A percentile compares a stretch with the other conserved stretches of the same genome.
phyloP scores from a whole-genome alignment of 2,113 vertebrate genomes.

The Lepisosteus oculatus region DNA sequence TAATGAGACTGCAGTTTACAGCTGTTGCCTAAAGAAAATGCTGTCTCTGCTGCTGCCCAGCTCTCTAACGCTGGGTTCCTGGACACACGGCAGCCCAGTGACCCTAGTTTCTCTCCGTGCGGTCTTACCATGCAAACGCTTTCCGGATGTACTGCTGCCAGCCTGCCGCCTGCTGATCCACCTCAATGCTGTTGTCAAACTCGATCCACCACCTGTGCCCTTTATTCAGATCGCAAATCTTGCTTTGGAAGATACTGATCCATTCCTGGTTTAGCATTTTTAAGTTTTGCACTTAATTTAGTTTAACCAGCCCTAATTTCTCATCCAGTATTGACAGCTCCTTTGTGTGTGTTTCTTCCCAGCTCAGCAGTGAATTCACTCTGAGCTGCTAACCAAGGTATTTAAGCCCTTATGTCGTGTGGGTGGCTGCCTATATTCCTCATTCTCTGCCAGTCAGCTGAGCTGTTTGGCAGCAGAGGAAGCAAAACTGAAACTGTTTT shows the following conservation, averaged over 20 bases:
- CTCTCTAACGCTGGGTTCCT: background rate
- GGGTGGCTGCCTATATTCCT: too few relatives aligned
- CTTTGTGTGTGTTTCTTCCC: too few relatives aligned
- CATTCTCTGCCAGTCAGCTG: too few relatives aligned
- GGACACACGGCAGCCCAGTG: background rate
- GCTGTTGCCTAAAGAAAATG: background rate
- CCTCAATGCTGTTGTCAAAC: slow-evolving; percentile 38
- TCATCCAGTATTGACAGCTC: too few relatives aligned
- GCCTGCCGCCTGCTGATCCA: rapidly evolving
- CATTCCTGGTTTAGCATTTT: slow-evolving; percentile 35
- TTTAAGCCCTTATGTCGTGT: too few relatives aligned
- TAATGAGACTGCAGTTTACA: too few relatives aligned
- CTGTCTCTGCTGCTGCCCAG: background rate
- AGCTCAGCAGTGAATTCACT: too few relatives aligned
- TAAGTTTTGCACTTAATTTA: too few relatives aligned
- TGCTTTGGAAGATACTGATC: slow-evolving; percentile 29
- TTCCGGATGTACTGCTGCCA: slow-evolving; percentile 49
- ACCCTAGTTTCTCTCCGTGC: background rate
- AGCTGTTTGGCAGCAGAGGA: too few relatives aligned
- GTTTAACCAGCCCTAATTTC: too few relatives aligned
- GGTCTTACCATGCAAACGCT: slow-evolving; percentile 46
- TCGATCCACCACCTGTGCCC: slow-evolving; percentile 41
- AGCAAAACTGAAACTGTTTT: too few relatives aligned
- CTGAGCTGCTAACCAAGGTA: too few relatives aligned
- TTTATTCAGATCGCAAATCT: slow-evolving; percentile 9